phyloP scores from a whole-genome alignment of 2,113 vertebrate species.

The Periophthalmus modestus region DNA sequence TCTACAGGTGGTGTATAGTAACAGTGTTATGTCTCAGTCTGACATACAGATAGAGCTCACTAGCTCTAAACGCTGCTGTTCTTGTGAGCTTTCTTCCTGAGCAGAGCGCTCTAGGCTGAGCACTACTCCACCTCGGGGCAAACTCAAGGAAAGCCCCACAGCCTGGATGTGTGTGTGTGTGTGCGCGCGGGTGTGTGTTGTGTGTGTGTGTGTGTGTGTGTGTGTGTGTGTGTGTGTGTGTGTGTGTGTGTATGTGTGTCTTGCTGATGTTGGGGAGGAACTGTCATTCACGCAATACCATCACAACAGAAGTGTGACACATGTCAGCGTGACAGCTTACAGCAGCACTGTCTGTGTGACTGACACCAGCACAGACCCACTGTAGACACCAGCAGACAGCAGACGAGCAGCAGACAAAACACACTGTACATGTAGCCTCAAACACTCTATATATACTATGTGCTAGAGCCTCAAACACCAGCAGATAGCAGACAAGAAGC shows the following conservation, averaged over 20 bases:
- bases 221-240: not conserved
- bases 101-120: constrained; percentile 25
- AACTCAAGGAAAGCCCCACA: constrained; percentile 1
- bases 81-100: constrained; percentile 11
- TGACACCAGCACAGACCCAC: constrained; percentile 19
- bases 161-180: constrained; percentile 7
- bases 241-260: constrained; percentile 7
- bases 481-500: not conserved
- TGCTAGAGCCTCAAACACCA: not conserved
- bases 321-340: constrained; percentile 53
- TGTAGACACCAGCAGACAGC: constrained; percentile 21
- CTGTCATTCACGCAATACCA: constrained; percentile 59
- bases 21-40: not conserved
- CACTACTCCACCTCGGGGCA: constrained; percentile 12
- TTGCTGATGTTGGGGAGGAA: constrained; percentile 35
- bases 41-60: not conserved
- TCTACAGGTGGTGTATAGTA: constrained; percentile 1
- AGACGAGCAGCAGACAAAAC: not conserved
- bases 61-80: not conserved
- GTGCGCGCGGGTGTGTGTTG: not conserved
- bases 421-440: not conserved
- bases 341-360: constrained; percentile 44
- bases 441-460: not conserved
- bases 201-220: not conserved
- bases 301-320: constrained; percentile 62